These are phyloP conservation scores for Coremacera marginata DNA, from an alignment of 2,888 invertebrate species.

Conservation along the genomic window DNA sequence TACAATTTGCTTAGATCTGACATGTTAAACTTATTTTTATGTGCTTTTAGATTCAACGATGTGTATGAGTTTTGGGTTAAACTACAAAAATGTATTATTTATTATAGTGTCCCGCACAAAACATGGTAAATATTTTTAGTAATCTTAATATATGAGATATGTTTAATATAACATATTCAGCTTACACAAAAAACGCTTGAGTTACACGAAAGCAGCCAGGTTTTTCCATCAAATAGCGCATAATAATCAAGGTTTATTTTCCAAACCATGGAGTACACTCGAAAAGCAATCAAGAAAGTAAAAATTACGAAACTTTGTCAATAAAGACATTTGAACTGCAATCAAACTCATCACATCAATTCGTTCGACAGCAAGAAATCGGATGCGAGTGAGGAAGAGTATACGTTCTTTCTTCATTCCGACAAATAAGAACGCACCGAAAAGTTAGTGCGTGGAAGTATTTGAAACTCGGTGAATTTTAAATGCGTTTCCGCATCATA, in stretches of 20 bases:
- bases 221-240: not conserved
- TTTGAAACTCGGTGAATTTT: conserved; percentile 25
- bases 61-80: not conserved
- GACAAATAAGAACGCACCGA: not conserved
- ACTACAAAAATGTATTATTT: not conserved
- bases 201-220: not conserved
- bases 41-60: not conserved
- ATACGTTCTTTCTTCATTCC: not conserved
- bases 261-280: conserved; percentile 55
- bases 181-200: not conserved
- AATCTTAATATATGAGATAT: not conserved
- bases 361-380: conserved; percentile 39
- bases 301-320: conserved; percentile 45
- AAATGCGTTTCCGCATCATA: conserved; percentile 33
- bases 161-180: not conserved
- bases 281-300: conserved; percentile 49
- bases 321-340: conserved; percentile 58
- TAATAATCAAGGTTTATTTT: conserved; percentile 58
- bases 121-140: not conserved
- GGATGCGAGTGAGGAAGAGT: not conserved
- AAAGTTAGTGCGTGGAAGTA: conserved; percentile 17
- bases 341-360: conserved; percentile 65
- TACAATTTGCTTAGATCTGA: not conserved
- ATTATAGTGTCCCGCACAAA: not conserved
- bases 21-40: not conserved